Percentiles rank a stretch among this genome's conserved stretches.
phyloP scores from a whole-genome alignment of 2,113 vertebrate genomes.

The Psettodes erumei region DNA sequence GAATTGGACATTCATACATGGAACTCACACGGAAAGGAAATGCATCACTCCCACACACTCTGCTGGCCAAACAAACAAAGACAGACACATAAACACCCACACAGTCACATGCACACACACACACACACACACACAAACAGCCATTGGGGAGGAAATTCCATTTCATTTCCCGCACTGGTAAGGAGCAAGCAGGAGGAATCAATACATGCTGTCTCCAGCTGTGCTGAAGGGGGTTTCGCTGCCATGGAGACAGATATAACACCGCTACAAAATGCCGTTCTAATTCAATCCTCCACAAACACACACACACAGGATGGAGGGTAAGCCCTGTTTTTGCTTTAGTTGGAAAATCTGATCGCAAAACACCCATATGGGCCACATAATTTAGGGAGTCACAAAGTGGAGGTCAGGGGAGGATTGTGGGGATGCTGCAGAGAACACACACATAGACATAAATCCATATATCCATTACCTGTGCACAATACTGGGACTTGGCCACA shows the following conservation, averaged over 20 bases:
- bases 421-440: background rate
- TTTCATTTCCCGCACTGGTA: slow-evolving; percentile 76
- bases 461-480: slow-evolving; percentile 88
- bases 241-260: slow-evolving; percentile 78
- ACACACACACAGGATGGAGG: slow-evolving; percentile 14
- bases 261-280: slow-evolving; percentile 52
- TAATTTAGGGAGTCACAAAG: slow-evolving; percentile 12
- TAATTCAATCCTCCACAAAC: slow-evolving; percentile 64
- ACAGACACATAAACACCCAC: slow-evolving; percentile 15
- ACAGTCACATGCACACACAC: slow-evolving; percentile 10
- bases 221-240: slow-evolving; percentile 70
- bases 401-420: slow-evolving; percentile 13
- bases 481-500: slow-evolving; percentile 98
- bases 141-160: slow-evolving; percentile 71
- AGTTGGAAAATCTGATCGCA: slow-evolving; percentile 29
- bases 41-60: background rate
- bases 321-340: slow-evolving; percentile 12
- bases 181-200: slow-evolving; percentile 73
- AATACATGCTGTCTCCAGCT: slow-evolving; percentile 76
- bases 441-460: background rate
- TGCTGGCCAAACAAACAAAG: slow-evolving; percentile 45
- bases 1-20: too few species aligned
- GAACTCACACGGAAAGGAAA: too few species aligned
- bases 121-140: slow-evolving; percentile 14
- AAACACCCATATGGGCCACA: background rate